phyloP scores from a whole-genome alignment of 2,113 vertebrate genomes.

The Clarias magur region DNA sequence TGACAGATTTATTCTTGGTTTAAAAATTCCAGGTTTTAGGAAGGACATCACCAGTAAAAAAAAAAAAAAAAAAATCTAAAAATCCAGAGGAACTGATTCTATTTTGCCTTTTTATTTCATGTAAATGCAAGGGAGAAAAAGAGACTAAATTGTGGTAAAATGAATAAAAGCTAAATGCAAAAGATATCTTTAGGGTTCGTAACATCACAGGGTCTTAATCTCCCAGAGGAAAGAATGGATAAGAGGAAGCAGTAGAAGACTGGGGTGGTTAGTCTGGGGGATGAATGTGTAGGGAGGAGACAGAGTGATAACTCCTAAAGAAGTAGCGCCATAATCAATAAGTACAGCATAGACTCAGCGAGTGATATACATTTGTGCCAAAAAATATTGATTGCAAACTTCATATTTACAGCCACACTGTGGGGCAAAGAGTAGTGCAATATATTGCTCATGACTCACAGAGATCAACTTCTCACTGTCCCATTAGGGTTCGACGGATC shows the following conservation, averaged over 20 bases:
- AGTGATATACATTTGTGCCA: slow-evolving; percentile 41
- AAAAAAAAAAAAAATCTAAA: too few species aligned
- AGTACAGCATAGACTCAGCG: slow-evolving; percentile 25
- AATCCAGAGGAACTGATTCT: background rate
- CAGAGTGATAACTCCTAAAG: slow-evolving; percentile 18
- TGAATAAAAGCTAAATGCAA: background rate
- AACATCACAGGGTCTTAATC: background rate
- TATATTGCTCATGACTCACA: slow-evolving; percentile 41
- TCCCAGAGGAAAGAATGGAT: background rate
- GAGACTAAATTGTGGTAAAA: background rate
- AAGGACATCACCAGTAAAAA: background rate
- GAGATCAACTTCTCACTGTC: slow-evolving; percentile 46
- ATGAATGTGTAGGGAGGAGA: background rate
- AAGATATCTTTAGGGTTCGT: background rate
- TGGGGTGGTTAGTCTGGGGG: background rate
- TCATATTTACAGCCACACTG: slow-evolving; percentile 52
- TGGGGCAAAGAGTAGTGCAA: slow-evolving; percentile 30
- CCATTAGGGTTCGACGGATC: slow-evolving; percentile 37
- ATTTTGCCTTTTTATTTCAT: background rate
- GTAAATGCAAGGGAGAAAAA: background rate
- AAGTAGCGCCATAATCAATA: slow-evolving; percentile 40
- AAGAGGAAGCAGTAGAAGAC: background rate
- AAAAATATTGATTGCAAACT: slow-evolving; percentile 46
- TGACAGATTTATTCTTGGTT: background rate
- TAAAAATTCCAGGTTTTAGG: background rate